phyloP scores from a whole-genome alignment of 2,888 invertebrate species.

The Cephus spinipes region DNA sequence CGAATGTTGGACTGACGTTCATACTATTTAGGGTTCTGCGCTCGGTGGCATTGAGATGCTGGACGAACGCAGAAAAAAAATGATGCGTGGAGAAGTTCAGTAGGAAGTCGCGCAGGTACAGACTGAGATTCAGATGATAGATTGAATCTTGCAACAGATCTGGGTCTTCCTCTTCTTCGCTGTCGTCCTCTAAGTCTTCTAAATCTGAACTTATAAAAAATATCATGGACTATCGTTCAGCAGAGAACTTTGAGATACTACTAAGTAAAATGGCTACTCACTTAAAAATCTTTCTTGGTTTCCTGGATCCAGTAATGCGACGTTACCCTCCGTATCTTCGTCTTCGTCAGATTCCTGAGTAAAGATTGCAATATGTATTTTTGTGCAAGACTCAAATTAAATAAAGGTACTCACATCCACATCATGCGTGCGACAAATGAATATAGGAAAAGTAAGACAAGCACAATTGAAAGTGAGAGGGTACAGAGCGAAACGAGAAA shows the following conservation, averaged over 20 bases:
- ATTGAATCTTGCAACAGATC: conserved; percentile 74
- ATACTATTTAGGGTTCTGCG: conserved; percentile 67
- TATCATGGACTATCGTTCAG: conserved; percentile 10
- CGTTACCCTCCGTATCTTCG: conserved; percentile 60
- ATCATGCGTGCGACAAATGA: conserved; percentile 43
- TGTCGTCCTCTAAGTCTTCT: conserved; percentile 38
- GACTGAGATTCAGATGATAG: conserved; percentile 73
- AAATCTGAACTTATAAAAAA: conserved; percentile 19
- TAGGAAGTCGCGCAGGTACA: conserved; percentile 75
- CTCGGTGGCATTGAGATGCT: conserved; percentile 73
- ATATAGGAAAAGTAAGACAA: too few relatives aligned
- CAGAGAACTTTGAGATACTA: not conserved
- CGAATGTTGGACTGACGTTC: conserved; percentile 46
- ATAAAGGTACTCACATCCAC: conserved; percentile 45
- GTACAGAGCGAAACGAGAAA: too few relatives aligned
- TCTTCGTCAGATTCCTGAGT: conserved; percentile 61
- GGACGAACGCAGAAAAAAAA: conserved; percentile 72
- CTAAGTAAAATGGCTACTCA: conserved; percentile 31
- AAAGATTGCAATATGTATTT: conserved; percentile 11
- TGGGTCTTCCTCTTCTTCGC: conserved; percentile 69
- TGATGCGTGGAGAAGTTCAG: conserved; percentile 74
- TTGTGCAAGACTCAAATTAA: not conserved
- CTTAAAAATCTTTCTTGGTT: conserved; percentile 46
- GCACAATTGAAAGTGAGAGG: too few relatives aligned
- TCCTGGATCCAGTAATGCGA: conserved; percentile 51